A percentile compares a stretch with the other conserved stretches of the same genome.
phyloP scores from a whole-genome alignment of 2,888 invertebrate species.

The Papilio gigon region DNA sequence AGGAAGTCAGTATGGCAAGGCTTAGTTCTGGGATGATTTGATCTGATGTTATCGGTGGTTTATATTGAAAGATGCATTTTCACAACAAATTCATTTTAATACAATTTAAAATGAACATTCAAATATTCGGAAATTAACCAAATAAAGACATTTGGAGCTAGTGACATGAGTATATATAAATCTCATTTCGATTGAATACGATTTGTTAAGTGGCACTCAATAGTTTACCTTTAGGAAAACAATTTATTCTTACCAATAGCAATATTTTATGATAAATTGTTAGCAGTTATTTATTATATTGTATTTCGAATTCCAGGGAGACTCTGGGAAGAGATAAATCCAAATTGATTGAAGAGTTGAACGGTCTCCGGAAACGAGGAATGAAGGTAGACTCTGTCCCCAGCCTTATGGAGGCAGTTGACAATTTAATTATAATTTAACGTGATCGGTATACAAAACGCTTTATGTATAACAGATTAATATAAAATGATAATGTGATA shows the following conservation, averaged over 20 bases:
- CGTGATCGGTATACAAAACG: conserved; percentile 16
- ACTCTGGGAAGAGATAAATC: conserved; percentile 84
- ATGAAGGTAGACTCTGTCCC: conserved; percentile 84
- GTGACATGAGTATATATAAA: too few relatives aligned
- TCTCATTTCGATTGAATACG: too few relatives aligned
- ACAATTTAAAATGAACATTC: too few relatives aligned
- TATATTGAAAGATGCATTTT: too few relatives aligned
- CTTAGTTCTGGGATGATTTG: too few relatives aligned
- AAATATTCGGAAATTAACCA: too few relatives aligned
- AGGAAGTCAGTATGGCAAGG: too few relatives aligned
- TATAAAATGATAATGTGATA: conserved; percentile 38
- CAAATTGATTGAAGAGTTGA: conserved; percentile 83
- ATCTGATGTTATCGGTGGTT: too few relatives aligned
- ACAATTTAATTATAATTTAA: conserved; percentile 70
- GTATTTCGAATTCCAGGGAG: conserved; percentile 74
- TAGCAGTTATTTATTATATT: neutral
- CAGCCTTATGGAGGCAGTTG: conserved; percentile 85
- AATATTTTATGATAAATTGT: neutral
- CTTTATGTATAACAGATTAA: conserved; percentile 15
- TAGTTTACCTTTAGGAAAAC: too few relatives aligned
- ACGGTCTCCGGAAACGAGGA: conserved; percentile 84
- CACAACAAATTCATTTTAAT: too few relatives aligned
- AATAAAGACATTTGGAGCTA: too few relatives aligned
- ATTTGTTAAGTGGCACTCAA: too few relatives aligned
- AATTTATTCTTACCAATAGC: neutral